These are phyloP conservation scores for Mesoligia furuncula DNA, from an alignment of 2,888 invertebrate genomes.

Conservation along the genomic window DNA sequence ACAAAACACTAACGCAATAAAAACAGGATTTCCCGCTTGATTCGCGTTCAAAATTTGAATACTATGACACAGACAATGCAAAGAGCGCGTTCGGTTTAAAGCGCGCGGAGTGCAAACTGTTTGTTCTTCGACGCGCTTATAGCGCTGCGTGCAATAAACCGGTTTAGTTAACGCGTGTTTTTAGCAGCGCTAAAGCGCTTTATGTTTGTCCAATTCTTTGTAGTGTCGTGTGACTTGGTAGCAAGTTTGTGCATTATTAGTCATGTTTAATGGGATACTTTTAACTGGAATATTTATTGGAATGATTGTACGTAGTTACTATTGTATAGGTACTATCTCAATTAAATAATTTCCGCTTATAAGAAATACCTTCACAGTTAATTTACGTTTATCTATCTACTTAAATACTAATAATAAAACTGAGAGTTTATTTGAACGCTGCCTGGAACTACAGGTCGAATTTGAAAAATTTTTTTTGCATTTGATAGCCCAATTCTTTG, in stretches of 20 bases:
- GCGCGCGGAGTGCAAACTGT: constrained; percentile 70
- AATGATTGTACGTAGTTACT: constrained; percentile 6
- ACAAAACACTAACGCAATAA: background rate
- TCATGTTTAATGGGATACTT: constrained; percentile 48
- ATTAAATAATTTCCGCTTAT: constrained; percentile 5
- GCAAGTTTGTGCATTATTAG: constrained; percentile 29
- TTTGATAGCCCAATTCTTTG: background rate
- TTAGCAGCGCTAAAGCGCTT: constrained; percentile 49
- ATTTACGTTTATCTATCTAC: constrained; percentile 1
- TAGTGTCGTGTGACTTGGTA: constrained; percentile 70
- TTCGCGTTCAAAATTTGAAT: constrained; percentile 55
- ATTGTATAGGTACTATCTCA: background rate
- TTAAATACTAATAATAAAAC: background rate
- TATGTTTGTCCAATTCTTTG: constrained; percentile 2
- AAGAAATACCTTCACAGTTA: constrained; percentile 1
- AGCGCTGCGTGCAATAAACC: constrained; percentile 58
- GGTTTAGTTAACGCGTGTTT: background rate
- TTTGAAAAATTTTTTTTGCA: background rate
- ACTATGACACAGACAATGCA: constrained; percentile 50
- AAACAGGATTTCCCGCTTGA: constrained; percentile 62
- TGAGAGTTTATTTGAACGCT: background rate
- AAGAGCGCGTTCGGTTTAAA: constrained; percentile 29
- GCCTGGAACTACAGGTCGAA: background rate
- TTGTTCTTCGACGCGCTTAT: constrained; percentile 46
- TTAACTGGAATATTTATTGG: constrained; percentile 53